Base-by-base conservation (phyloP, 2,797 vertebrate genomes). In the Peromyscus nudipes region DNA sequence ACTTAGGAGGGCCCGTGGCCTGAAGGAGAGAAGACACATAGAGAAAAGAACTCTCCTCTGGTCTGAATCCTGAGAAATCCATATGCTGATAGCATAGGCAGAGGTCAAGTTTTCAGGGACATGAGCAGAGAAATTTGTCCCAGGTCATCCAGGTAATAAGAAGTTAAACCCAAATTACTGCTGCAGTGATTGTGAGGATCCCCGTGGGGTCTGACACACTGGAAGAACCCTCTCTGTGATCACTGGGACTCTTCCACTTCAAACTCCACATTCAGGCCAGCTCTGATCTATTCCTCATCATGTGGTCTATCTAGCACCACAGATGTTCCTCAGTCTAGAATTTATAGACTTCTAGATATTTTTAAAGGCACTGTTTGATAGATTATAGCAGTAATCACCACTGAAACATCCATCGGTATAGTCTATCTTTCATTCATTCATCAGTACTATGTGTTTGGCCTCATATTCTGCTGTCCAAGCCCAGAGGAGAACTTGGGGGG, bases 141-240 rank as follows among this genome's bases (percentile, higher is more conserved):
- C 43, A 43, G 49, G 37, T 55, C 4, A 4, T 75, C 52, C 16
- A 16, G 27, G 37, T 11, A 21, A 11, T 49, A 71, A 86, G 89
- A 29, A 73, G 69, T 23, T 29, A 31, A 89, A 16, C 31, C 23
- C 10, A 4, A 37, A n/a, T 55, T 34, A 13, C 16, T 0, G 52
- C 23, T 1, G 25, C 4, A 11, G 23, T 6, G 6, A 17, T 14
- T 60, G 7, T 13, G 23, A 82, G 31, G 69, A 17, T 13, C 25
- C 14, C 23, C 2, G 0, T 3, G 9, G 57, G 31, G 4, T 9
- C 23, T 17, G 60, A 55, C 4, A 9, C 55, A 0, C 1, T 19
- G 23, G 80, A 46, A 40, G 40, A 7, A 5, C 9, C 19, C 1
- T 43, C 10, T 13, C 40, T 16, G 2, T 5, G 23, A 14, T 25